A percentile compares a stretch with the other conserved stretches of the same genome.
phyloP scores from a whole-genome alignment of 2,888 invertebrate species.

The Volucella inflata region DNA sequence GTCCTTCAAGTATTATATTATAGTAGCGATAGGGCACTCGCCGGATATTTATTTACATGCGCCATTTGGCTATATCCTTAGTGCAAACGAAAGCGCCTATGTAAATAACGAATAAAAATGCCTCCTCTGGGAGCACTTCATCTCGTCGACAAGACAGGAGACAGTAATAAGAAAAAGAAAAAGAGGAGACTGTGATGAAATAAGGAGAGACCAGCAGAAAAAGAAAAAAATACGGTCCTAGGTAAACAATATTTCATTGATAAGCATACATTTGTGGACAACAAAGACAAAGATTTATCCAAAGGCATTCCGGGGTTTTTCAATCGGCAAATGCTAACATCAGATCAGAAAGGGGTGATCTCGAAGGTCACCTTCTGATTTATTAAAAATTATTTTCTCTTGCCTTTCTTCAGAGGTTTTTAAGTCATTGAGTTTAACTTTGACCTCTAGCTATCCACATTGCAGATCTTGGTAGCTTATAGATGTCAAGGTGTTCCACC shows the following conservation, averaged over 20 bases:
- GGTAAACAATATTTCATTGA: slow-evolving; percentile 70
- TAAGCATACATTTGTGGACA: slow-evolving; percentile 66
- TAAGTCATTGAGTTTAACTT: no score
- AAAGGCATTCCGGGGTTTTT: background rate
- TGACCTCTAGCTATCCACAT: no score
- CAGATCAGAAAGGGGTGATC: slow-evolving; percentile 1
- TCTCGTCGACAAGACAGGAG: slow-evolving; percentile 21
- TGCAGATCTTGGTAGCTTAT: no score
- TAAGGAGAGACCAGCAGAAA: slow-evolving; percentile 15
- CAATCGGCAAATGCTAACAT: background rate
- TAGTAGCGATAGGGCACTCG: slow-evolving; percentile 18
- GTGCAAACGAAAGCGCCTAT: slow-evolving; percentile 49
- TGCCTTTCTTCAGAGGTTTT: slow-evolving; percentile 1
- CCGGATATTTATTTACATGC: slow-evolving; percentile 69
- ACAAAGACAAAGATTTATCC: slow-evolving; percentile 67
- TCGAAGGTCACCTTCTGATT: slow-evolving; percentile 24
- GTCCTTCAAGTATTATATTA: slow-evolving; percentile 41
- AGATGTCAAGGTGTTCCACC: no score
- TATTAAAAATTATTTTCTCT: slow-evolving; percentile 30
- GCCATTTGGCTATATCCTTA: slow-evolving; percentile 29
- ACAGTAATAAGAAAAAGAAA: background rate
- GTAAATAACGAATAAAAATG: slow-evolving; percentile 59
- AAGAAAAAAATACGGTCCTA: slow-evolving; percentile 38
- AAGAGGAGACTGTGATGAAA: no score
- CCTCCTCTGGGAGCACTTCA: slow-evolving; percentile 61